Evolutionary conservation across 2,113 vertebrate species (phyloP).

Genomic region (Ornithorhynchus anatinus): DNA sequence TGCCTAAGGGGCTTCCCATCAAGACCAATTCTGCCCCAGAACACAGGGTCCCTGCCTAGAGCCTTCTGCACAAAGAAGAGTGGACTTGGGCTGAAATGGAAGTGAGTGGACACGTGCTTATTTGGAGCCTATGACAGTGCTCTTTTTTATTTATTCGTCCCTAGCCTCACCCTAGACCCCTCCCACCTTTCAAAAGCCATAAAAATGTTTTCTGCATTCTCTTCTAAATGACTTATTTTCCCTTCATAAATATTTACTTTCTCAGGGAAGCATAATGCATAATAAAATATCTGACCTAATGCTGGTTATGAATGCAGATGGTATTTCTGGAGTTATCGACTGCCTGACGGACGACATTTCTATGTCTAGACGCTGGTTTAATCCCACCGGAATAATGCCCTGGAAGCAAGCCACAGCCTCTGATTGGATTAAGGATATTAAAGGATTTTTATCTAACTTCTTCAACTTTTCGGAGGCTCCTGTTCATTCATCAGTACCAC

Average conservation of each 20-base stretch:
- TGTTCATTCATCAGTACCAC: neutral
- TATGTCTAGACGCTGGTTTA: conserved; percentile 54
- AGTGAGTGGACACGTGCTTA: no score
- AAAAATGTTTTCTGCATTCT: neutral
- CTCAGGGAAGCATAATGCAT: neutral
- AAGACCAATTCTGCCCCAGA: no score
- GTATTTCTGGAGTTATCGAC: conserved; percentile 44
- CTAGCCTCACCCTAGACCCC: no score
- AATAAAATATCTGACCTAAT: conserved; percentile 10
- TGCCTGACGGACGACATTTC: conserved; percentile 46
- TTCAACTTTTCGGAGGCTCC: neutral
- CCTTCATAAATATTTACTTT: neutral
- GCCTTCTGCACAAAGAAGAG: no score
- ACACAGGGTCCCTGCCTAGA: no score
- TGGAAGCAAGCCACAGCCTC: conserved; percentile 21
- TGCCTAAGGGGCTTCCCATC: no score
- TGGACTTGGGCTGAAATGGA: no score
- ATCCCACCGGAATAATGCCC: conserved; percentile 45
- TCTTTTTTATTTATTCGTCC: no score
- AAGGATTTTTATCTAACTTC: conserved; percentile 25
- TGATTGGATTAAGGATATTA: conserved; percentile 55
- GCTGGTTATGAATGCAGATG: conserved; percentile 30
- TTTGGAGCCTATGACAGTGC: no score
- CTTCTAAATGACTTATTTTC: neutral
- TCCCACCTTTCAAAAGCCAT: no score